These are phyloP conservation scores for Rhipidura dahli DNA, from an alignment of 2,113 vertebrate genomes.

Conservation along the genomic window DNA sequence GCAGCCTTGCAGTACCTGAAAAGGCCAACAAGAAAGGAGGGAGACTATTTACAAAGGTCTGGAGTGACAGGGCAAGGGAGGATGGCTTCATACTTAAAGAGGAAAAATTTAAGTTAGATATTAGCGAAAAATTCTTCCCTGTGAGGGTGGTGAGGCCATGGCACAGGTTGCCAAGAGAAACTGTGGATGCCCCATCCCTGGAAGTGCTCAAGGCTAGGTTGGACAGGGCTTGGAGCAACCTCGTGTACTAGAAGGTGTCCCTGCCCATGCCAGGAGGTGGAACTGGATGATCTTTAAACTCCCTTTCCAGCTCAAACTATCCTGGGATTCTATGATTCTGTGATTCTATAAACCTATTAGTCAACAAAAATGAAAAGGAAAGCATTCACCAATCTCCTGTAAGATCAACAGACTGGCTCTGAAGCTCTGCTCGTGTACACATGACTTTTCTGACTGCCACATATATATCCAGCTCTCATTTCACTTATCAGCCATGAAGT, in stretches of 20 bases:
- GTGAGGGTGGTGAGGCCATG: background rate
- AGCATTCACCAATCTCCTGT: background rate
- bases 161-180: background rate
- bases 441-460: background rate
- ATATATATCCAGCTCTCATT: background rate
- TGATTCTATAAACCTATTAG: background rate
- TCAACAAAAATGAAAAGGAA: background rate
- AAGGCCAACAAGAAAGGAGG: background rate
- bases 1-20: background rate
- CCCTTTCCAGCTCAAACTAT: background rate
- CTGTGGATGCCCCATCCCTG: background rate
- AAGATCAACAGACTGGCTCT: background rate
- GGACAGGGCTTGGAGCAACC: background rate
- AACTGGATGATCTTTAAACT: background rate
- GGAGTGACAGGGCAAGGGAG: background rate
- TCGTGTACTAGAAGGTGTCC: background rate
- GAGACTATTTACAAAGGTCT: background rate
- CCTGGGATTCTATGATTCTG: background rate
- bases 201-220: background rate
- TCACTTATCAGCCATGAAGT: background rate
- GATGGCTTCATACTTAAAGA: background rate
- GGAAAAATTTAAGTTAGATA: background rate
- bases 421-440: accelerated
- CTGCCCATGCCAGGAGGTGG: background rate
- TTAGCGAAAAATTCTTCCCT: background rate